These are phyloP conservation scores for Camponotus floridanus DNA, from an alignment of 1,140 invertebrate genomes.

Conservation along the genomic window DNA sequence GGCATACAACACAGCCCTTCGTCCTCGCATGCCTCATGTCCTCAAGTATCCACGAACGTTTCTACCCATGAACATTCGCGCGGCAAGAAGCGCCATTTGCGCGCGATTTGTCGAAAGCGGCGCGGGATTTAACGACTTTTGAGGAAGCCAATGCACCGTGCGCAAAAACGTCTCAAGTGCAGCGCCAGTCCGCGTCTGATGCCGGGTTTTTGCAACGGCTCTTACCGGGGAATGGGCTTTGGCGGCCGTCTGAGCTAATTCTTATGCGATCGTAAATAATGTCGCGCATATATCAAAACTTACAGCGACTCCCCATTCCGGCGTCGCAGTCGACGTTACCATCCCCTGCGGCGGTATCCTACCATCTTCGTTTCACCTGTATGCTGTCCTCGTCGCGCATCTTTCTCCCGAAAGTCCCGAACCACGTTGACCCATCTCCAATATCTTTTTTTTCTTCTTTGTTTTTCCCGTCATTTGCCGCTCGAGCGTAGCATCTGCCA, in stretches of 20 bases:
- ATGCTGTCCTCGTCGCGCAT: background rate
- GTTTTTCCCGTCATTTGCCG: background rate
- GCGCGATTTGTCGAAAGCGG: constrained; percentile 67
- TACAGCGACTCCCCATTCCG: constrained; percentile 73
- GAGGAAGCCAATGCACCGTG: constrained; percentile 57
- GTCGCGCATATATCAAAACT: constrained; percentile 83
- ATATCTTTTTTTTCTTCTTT: background rate
- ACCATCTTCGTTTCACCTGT: constrained; percentile 16
- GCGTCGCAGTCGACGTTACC: constrained; percentile 57
- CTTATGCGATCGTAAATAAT: constrained; percentile 84
- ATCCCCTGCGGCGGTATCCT: constrained; percentile 52
- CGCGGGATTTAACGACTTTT: constrained; percentile 74
- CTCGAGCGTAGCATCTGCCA: constrained; percentile 60
- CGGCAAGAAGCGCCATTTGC: constrained; percentile 69
- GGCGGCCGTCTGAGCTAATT: constrained; percentile 78
- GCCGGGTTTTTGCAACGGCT: constrained; percentile 58
- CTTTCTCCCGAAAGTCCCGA: background rate
- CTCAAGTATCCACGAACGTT: constrained; percentile 30
- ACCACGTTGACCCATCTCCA: constrained; percentile 9
- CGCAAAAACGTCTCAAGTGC: constrained; percentile 59
- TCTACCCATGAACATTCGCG: constrained; percentile 29
- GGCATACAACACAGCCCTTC: background rate
- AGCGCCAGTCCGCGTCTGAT: constrained; percentile 54
- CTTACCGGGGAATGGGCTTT: constrained; percentile 44
- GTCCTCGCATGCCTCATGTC: background rate